These are phyloP conservation scores for Pissodes strobi DNA, from an alignment of 1,140 invertebrate species.

Conservation along the genomic window DNA sequence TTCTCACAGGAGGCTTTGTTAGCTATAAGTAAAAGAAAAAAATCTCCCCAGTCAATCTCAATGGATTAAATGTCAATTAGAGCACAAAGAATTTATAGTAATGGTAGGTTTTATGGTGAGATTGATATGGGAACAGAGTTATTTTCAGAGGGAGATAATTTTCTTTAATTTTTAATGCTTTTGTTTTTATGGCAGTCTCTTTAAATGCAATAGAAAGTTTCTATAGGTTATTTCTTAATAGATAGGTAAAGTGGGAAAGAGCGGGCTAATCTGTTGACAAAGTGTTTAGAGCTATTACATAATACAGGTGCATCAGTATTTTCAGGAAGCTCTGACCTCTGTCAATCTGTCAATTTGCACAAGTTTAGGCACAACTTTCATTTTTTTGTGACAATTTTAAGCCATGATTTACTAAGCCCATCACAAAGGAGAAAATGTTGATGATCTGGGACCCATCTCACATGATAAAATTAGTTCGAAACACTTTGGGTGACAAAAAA, in stretches of 20 bases:
- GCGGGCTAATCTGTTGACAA: no score
- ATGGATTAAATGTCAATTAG: conserved; percentile 45
- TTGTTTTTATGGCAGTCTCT: conserved; percentile 49
- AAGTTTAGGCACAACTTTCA: conserved; percentile 43
- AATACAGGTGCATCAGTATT: conserved; percentile 32
- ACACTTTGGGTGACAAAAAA: conserved; percentile 33
- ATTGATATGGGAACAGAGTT: conserved; percentile 42
- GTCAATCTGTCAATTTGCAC: conserved; percentile 40
- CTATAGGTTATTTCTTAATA: no score
- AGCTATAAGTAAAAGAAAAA: background rate
- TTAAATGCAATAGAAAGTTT: conserved; percentile 52
- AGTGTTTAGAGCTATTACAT: conserved; percentile 38
- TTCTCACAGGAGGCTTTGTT: conserved; percentile 29
- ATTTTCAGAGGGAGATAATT: conserved; percentile 34
- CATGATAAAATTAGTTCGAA: conserved; percentile 45
- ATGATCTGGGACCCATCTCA: conserved; percentile 40
- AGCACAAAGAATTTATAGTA: conserved; percentile 40
- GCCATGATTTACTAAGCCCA: conserved; percentile 39
- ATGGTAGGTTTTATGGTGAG: conserved; percentile 41
- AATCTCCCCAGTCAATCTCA: conserved; percentile 6
- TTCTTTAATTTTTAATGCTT: conserved; percentile 45
- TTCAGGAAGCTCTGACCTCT: conserved; percentile 49
- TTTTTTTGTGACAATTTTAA: conserved; percentile 31
- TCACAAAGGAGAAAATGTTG: conserved; percentile 33
- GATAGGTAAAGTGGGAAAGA: conserved; percentile 36